A percentile compares a stretch with the other conserved stretches of the same genome.
phyloP scores from a whole-genome alignment of 2,113 vertebrate genomes.

The Edolisoma coerulescens region DNA sequence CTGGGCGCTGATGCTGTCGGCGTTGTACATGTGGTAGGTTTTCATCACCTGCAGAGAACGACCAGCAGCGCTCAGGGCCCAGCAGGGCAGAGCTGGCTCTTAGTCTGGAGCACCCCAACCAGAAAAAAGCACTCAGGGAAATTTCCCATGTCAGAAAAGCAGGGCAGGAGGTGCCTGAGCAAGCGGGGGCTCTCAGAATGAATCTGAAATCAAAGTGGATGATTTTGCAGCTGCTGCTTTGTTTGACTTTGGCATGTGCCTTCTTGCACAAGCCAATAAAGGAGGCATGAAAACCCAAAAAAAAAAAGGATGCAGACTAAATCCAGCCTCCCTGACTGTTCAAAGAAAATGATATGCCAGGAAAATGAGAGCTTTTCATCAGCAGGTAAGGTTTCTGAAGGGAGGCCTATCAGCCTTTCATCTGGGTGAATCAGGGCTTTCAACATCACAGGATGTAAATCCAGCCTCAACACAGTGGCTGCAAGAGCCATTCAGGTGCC shows the following conservation, averaged over 20 bases:
- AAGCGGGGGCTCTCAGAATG: background rate
- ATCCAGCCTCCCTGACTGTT: background rate
- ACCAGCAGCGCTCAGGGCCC: background rate
- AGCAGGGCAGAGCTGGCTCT: background rate
- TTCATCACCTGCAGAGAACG: conserved; percentile 89
- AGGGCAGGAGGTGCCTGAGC: background rate
- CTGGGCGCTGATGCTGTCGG: conserved; percentile 96
- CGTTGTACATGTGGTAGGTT: conserved; percentile 98
- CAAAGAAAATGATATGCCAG: background rate
- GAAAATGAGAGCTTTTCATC: background rate
- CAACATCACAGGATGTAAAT: background rate
- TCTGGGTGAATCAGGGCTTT: background rate
- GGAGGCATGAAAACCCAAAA: background rate
- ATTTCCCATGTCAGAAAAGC: background rate
- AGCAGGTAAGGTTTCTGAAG: background rate
- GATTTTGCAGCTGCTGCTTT: conserved; percentile 26
- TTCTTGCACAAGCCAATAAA: background rate
- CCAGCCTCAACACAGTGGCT: background rate
- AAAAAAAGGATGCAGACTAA: background rate
- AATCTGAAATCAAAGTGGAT: background rate
- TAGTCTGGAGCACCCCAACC: background rate
- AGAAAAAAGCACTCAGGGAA: background rate
- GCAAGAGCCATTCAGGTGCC: background rate
- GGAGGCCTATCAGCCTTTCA: background rate
- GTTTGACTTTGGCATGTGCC: background rate